phyloP scores from a whole-genome alignment of 2,797 vertebrate species.

The Microcaecilia unicolor region DNA sequence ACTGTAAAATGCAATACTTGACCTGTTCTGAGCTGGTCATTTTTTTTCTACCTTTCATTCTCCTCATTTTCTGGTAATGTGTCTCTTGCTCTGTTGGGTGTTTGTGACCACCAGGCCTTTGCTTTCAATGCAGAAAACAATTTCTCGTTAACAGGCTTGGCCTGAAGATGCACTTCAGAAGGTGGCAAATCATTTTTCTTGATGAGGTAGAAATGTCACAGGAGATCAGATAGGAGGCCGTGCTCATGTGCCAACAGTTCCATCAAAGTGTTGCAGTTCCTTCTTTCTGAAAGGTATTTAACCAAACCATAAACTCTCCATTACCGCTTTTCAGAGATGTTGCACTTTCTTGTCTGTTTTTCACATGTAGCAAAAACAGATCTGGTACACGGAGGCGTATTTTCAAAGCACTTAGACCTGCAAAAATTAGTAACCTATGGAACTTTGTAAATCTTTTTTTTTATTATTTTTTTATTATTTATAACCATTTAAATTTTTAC shows the following conservation, averaged over 20 bases:
- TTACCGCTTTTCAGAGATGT: no score
- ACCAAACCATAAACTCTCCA: constrained; percentile 22
- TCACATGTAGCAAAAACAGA: no score
- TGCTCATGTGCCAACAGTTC: constrained; percentile 27
- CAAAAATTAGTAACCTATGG: no score
- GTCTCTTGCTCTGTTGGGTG: constrained; percentile 4
- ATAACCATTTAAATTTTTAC: no score
- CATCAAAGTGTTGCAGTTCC: constrained; percentile 5
- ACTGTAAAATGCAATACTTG: constrained; percentile 2
- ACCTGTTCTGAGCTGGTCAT: constrained; percentile 14
- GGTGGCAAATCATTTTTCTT: constrained; percentile 38
- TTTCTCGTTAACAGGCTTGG: constrained; percentile 30
- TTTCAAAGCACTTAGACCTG: no score
- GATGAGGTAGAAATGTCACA: constrained; percentile 31
- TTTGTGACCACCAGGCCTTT: not conserved
- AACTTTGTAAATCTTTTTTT: no score
- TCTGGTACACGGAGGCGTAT: no score
- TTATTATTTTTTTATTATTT: no score
- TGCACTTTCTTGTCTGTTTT: no score
- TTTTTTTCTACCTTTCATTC: no score
- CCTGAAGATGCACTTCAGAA: constrained; percentile 35
- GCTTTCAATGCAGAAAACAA: constrained; percentile 13
- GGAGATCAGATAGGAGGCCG: constrained; percentile 26
- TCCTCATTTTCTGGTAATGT: constrained; percentile 5
- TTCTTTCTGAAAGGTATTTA: constrained; percentile 21